Evolutionary conservation across 2,888 invertebrate genomes (phyloP), one percentile per base, ranked within the genome.

Genomic region (Hirtodrosophila alboralis): DNA sequence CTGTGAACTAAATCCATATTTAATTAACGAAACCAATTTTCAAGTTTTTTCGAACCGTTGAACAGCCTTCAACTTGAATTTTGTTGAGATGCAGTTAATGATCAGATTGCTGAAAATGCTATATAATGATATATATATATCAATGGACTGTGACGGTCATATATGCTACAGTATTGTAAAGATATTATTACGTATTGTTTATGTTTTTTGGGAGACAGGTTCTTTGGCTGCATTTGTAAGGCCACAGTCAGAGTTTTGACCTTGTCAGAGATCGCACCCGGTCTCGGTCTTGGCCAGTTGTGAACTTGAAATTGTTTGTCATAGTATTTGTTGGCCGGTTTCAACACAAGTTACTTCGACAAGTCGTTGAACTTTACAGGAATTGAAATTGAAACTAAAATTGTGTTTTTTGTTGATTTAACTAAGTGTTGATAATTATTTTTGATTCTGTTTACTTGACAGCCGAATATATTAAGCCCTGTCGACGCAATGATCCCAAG

Each of bases 401-500:
- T 38, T 38, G 13, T 33, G 9, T 9, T 33, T 37, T 41, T 41
- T 79, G 38, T 68, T 62, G 23, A 44, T 30, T 21, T 16, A 56
- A 34, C 28, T 43, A 37, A 54, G 65, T 69, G 57, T 43, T 68
- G 54, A 45, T 56, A 13, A 54, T 40, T 23, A 43, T 53, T 48
- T 48, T 56, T n/a, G 16, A 12, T 47, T 27, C 23, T 40, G 12
- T 56, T 63, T 44, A 33, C 34, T 33, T 21, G 21, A 16, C 49
- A 85, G 81, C 74, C 28, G 63, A 61, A 13, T 95, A 94, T 84
- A 92, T 95, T 40, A 94, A 93, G 79, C 94, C 93, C 88, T 95
- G 95, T 74, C 92, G 91, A 52, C 92, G 92, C 76, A 91, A 92
- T 57, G 93, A 94, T 87, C 93, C 94, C 0, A 88, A 93, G 27